Evolutionary conservation across 2,797 vertebrate species (phyloP).

Genomic region (Hapalemur alaotrensis): DNA sequence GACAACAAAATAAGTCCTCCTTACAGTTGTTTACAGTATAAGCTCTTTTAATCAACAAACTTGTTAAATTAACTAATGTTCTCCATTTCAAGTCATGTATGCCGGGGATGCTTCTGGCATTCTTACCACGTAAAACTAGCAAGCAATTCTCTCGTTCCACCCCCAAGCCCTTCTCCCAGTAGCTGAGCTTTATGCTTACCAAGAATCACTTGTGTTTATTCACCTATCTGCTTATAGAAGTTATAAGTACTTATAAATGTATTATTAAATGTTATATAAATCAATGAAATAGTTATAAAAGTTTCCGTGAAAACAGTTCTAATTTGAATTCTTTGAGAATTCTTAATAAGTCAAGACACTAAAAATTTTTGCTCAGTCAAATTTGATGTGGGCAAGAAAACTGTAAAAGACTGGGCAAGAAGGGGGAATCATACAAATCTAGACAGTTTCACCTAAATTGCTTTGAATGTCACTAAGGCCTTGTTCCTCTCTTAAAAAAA

Average conservation of each 20-base stretch:
- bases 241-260: background rate
- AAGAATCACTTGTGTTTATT: background rate
- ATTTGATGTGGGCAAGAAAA: background rate
- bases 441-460: background rate
- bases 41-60: background rate
- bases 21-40: background rate
- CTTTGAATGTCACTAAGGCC: background rate
- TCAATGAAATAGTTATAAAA: background rate
- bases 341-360: background rate
- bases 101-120: background rate
- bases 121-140: background rate
- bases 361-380: background rate
- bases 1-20: background rate
- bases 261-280: background rate
- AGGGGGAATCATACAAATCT: background rate
- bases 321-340: background rate
- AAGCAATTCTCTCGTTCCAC: background rate
- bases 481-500: background rate
- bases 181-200: background rate
- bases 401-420: background rate
- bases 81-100: background rate
- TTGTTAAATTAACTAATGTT: background rate
- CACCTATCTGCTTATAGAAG: background rate
- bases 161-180: background rate
- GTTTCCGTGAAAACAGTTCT: background rate